Evolutionary conservation across 1,140 invertebrate genomes (phyloP).

Genomic region (Himalopsyche phryganea): DNA sequence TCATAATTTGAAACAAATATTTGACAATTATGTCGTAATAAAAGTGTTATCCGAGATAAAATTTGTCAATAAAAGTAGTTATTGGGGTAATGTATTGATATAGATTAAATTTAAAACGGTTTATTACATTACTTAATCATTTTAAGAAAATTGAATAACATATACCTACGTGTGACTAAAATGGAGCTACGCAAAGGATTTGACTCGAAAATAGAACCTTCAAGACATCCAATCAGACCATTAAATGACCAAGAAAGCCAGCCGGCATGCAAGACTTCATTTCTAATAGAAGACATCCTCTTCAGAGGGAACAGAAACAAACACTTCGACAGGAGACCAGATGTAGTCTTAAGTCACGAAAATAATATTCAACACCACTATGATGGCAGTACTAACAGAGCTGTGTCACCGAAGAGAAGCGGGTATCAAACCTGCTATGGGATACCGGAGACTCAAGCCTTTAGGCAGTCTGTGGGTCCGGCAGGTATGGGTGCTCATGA

Average conservation of each 20-base stretch:
- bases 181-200: slow-evolving; percentile 33
- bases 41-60: no score
- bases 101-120: no score
- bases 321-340: slow-evolving; percentile 35
- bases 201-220: slow-evolving; percentile 18
- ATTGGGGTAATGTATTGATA: no score
- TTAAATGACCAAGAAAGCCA: slow-evolving; percentile 39
- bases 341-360: slow-evolving; percentile 1
- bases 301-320: slow-evolving; percentile 57
- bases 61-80: no score
- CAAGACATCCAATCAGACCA: slow-evolving; percentile 34
- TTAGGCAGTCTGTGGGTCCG: slow-evolving; percentile 43
- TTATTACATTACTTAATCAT: no score
- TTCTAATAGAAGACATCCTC: slow-evolving; percentile 79
- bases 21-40: no score
- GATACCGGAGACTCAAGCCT: slow-evolving; percentile 27
- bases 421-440: slow-evolving; percentile 35
- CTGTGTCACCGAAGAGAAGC: slow-evolving; percentile 37
- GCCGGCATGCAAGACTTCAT: slow-evolving; percentile 57
- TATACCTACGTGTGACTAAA: no score
- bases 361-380: slow-evolving; percentile 31
- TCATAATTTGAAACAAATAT: no score
- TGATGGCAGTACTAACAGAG: slow-evolving; percentile 35
- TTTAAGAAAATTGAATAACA: no score
- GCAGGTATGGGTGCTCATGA: slow-evolving; percentile 47